These are phyloP conservation scores for Caenorhabditis sulstoni DNA, from an alignment of 2,888 invertebrate species.

Conservation along the genomic window DNA sequence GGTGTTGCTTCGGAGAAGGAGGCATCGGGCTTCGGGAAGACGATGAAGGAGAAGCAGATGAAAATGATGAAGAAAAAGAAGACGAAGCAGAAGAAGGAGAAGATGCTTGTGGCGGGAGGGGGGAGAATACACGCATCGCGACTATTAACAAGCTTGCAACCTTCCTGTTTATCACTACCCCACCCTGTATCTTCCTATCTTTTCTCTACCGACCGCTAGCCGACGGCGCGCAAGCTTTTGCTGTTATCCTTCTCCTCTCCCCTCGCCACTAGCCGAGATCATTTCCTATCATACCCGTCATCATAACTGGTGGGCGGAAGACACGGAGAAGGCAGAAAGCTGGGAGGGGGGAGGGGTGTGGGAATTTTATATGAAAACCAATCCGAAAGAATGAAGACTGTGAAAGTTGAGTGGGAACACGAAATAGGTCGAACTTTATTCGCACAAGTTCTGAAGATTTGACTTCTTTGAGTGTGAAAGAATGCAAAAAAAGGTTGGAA, in stretches of 20 bases:
- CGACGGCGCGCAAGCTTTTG: too few relatives aligned
- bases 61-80: constrained; percentile 36
- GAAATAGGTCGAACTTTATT: background rate
- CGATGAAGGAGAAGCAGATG: constrained; percentile 12
- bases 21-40: constrained; percentile 19
- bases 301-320: constrained; percentile 18
- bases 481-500: background rate
- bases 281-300: constrained; percentile 23
- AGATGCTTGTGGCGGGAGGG: constrained; percentile 19
- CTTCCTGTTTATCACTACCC: constrained; percentile 59
- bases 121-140: constrained; percentile 41
- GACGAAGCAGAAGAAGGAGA: constrained; percentile 18
- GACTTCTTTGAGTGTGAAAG: background rate
- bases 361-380: constrained; percentile 3
- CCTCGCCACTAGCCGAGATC: background rate
- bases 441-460: background rate
- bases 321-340: background rate
- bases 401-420: background rate
- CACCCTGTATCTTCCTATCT: constrained; percentile 18
- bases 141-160: constrained; percentile 63
- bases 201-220: constrained; percentile 9
- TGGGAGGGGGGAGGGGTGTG: too few relatives aligned
- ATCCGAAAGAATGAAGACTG: background rate
- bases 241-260: background rate
- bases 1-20: constrained; percentile 24